Evolutionary conservation across 2,113 vertebrate genomes (phyloP), one percentile per base, ranked within the genome.

Genomic region (Scalopus aquaticus): DNA sequence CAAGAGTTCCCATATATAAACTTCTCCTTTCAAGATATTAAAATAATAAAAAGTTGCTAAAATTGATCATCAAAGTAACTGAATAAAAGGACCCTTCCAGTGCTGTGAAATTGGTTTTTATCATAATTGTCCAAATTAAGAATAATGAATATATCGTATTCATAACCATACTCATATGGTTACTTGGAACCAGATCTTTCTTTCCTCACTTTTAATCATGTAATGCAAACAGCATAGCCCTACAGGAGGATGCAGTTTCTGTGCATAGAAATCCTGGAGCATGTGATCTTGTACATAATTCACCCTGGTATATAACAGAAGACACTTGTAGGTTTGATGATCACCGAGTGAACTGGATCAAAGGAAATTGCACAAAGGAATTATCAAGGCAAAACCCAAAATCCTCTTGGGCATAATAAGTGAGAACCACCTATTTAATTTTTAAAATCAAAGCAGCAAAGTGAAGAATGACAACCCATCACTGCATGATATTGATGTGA

Each of bases 191-290:
- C 49, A 46, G 76, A 67, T 67, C 9, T 54, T 76, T 93, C 69
- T 85, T 95, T 56, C 49, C 46, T 96, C 17, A 56, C 32, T 87
- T 95, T 92, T 76, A 9, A 42, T n/a, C 35, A 80, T 44, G 20
- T 80, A 64, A 60, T 56, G 28, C 16, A 89, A 77, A 49, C 6
- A 11, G 44, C 49, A 24, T 8, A 77, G 24, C 17, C 26, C 54
- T 22, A 42, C 3, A n/a, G n/a, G 88, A 88, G 26, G 67, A 9
- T 35, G 46, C 64, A 70, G 6, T 81, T 81, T 94, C 85, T 35
- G 11, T 9, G 11, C 11, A 8, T 62, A 37, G 65, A 89, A 76
- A 78, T 76, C n/a, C 39, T 91, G 72, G 79, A 90, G 35, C n/a
- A 74, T 30, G 4, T 62, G 39, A 42, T 44, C 22, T 26, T 39